Conservation (phyloP, 2,888 invertebrate genomes). For the Buathra laborator region DNA sequence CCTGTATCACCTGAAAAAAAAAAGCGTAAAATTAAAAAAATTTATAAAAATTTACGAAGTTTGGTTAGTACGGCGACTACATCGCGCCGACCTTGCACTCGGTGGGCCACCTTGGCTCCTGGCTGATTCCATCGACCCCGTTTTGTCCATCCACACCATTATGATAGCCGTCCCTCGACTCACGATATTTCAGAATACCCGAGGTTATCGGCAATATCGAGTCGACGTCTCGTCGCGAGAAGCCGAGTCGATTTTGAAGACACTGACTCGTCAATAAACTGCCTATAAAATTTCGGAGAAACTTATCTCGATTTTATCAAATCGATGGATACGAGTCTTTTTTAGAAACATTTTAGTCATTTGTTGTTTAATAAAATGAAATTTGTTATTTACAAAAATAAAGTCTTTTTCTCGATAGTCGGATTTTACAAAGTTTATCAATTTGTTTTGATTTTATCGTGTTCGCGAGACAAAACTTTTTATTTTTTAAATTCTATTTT, state of each 20-base stretch:
- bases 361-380: not conserved
- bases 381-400: too few relatives aligned
- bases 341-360: not conserved
- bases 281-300: conserved; percentile 67
- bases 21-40: conserved; percentile 5
- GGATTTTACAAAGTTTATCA: too few relatives aligned
- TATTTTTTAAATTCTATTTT: too few relatives aligned
- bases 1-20: conserved; percentile 90
- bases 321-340: too few relatives aligned
- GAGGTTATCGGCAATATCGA: conserved; percentile 75
- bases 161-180: conserved; percentile 76
- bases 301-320: too few relatives aligned
- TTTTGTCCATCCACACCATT: conserved; percentile 70
- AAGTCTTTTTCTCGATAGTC: too few relatives aligned
- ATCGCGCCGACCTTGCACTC: conserved; percentile 91
- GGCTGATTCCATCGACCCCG: conserved; percentile 85
- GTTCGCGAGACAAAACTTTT: not conserved
- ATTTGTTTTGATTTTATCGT: not conserved
- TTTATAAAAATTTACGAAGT: not conserved
- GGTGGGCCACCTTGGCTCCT: conserved; percentile 94
- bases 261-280: conserved; percentile 74
- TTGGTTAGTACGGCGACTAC: not conserved
- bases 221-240: conserved; percentile 74
- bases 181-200: conserved; percentile 74
- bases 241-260: conserved; percentile 75